Base-by-base conservation (phyloP, 2,797 vertebrate genomes). In the Setipinna tenuifilis region DNA sequence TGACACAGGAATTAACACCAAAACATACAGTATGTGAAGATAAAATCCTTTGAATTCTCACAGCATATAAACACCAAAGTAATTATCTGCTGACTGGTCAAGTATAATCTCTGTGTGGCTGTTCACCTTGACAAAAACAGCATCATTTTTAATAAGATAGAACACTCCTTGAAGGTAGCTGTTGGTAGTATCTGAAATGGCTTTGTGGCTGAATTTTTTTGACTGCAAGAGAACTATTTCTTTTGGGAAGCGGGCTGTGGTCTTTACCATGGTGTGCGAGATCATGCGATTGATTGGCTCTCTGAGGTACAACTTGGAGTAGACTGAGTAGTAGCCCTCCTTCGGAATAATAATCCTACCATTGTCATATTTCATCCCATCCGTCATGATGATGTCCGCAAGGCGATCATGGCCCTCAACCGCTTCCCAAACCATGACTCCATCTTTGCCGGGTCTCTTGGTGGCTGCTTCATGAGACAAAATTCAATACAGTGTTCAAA, bases 391-490 rank as follows among this genome's bases (percentile, higher is more conserved):
- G 31, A 31, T 10, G 35, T 35, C 28, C 35, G 35, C 68, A 28
- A 71, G 4, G 0, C 12, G 28, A 35, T 71, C 65, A 31, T 16
- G 0, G 4, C 3, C 19, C 58, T 21, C 58, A 59, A 21, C 58
- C 6, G 28, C 68, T 35, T 71, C 31, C 68, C 68, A 71, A 19
- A 71, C 10, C 11, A 71, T 71, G 12, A 35, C 28, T 71, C 68
- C 68, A 71, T 71, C 68, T 17, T 71, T 71, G 28, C 12, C 25
- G 35, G 68, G 12, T 71, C 35, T 71, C 3, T 31, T 71, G 14
- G 28, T 2, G 48, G 90, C 92, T 50, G 86, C 92, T 94, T 71
- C 0, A 31, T 0, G n/a, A 28, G 80, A 75, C 6, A 44, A 80
- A 44, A 84, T 54, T 54, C 17, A 82, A 28, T 6, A 83, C 4